Conservation (phyloP, 1,140 invertebrate genomes). For the Condylostylus longicornis region DNA sequence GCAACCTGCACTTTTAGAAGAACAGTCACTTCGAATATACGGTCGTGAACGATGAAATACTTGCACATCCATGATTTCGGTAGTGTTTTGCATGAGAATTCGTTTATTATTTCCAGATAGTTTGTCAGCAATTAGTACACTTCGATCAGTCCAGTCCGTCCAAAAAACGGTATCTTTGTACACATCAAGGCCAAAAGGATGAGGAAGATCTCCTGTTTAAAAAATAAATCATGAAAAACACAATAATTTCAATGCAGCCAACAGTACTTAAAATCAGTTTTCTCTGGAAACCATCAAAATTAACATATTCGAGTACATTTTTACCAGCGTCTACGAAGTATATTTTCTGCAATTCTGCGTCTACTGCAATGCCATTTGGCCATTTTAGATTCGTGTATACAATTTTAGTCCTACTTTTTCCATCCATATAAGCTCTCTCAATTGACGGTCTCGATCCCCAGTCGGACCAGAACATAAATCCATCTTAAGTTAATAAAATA, state of each 20-base stretch:
- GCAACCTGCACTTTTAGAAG: conserved; percentile 66
- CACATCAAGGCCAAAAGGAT: conserved; percentile 75
- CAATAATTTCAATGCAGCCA: background rate
- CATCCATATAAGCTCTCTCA: conserved; percentile 78
- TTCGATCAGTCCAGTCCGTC: conserved; percentile 68
- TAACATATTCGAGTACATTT: conserved; percentile 65
- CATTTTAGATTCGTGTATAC: conserved; percentile 56
- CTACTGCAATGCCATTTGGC: conserved; percentile 71
- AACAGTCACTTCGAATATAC: conserved; percentile 45
- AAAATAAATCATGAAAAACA: conserved; percentile 2
- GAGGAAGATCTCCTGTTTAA: conserved; percentile 43
- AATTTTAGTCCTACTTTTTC: conserved; percentile 46
- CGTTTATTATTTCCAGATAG: conserved; percentile 48
- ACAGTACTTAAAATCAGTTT: conserved; percentile 46
- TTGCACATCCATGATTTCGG: conserved; percentile 67
- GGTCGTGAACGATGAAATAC: conserved; percentile 61
- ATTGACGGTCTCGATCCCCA: conserved; percentile 72
- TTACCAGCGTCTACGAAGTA: conserved; percentile 73
- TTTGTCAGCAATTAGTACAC: conserved; percentile 63
- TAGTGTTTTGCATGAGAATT: conserved; percentile 48
- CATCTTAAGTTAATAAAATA: conserved; percentile 33
- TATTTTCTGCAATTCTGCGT: conserved; percentile 49
- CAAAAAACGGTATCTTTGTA: conserved; percentile 75
- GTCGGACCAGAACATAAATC: conserved; percentile 78
- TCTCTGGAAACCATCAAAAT: conserved; percentile 62